Evolutionary conservation across 2,888 invertebrate species (phyloP).

Genomic region (Idaea aversata): DNA sequence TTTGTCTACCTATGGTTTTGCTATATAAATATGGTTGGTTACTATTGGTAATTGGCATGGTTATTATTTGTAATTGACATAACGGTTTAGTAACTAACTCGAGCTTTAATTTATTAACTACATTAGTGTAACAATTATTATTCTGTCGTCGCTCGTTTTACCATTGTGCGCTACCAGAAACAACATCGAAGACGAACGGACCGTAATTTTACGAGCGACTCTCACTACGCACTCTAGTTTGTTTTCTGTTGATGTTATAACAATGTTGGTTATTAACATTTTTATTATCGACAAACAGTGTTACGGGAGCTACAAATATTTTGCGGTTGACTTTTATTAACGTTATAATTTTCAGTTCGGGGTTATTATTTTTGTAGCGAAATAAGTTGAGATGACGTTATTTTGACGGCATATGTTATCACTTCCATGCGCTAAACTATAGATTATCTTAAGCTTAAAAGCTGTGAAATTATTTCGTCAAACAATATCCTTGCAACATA

Average conservation of each 20-base stretch:
- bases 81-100: too few species aligned
- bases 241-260: slow-evolving; percentile 54
- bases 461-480: too few species aligned
- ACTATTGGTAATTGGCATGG: too few species aligned
- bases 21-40: too few species aligned
- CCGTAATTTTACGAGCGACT: slow-evolving; percentile 65
- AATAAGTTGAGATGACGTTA: background rate
- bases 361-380: background rate
- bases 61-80: too few species aligned
- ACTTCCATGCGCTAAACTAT: background rate
- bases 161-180: background rate
- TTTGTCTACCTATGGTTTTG: too few species aligned
- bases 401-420: background rate
- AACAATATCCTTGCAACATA: too few species aligned
- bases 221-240: slow-evolving; percentile 44
- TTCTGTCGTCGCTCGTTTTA: background rate
- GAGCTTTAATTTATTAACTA: too few species aligned
- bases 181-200: slow-evolving; percentile 24
- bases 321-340: slow-evolving; percentile 33
- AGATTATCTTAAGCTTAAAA: too few species aligned
- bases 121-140: too few species aligned
- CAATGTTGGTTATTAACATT: slow-evolving; percentile 53
- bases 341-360: slow-evolving; percentile 21
- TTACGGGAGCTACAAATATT: slow-evolving; percentile 29
- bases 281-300: slow-evolving; percentile 49